Evolutionary conservation across 1,140 invertebrate genomes (phyloP).

Genomic region (Geopemphigus sp.): DNA sequence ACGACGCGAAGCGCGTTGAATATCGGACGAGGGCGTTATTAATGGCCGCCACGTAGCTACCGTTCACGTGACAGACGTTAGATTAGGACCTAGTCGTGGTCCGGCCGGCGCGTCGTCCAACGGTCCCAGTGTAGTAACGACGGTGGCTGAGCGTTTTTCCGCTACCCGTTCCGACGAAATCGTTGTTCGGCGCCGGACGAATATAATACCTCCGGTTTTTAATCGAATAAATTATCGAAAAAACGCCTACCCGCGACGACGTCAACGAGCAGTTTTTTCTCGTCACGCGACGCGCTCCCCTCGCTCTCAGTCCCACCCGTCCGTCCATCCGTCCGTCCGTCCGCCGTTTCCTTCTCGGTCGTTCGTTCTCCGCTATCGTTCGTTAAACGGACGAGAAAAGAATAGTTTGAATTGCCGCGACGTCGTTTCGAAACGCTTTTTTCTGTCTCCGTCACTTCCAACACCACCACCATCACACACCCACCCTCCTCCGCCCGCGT

Average conservation of each 20-base stretch:
- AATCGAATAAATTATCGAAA: conserved; percentile 46
- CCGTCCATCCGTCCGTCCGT: neutral
- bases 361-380: conserved; percentile 5
- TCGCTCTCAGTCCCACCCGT: neutral
- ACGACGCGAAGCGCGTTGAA: too few relatives aligned
- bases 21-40: conserved; percentile 30
- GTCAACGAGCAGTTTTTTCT: conserved; percentile 42
- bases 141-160: too few relatives aligned
- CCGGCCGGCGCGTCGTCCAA: neutral
- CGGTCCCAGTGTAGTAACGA: neutral
- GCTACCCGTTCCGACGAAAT: too few relatives aligned
- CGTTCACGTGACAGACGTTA: conserved; percentile 18
- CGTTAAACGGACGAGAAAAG: neutral
- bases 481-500: neutral
- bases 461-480: too few relatives aligned
- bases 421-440: conserved; percentile 17
- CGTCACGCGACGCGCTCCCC: neutral
- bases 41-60: neutral
- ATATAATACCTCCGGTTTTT: neutral
- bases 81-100: conserved; percentile 20
- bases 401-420: conserved; percentile 13
- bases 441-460: neutral
- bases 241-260: neutral
- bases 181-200: neutral
- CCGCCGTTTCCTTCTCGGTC: neutral